Percentiles rank a stretch among this genome's conserved stretches.
phyloP scores from a whole-genome alignment of 2,113 vertebrate species.

The Hippolais icterina region DNA sequence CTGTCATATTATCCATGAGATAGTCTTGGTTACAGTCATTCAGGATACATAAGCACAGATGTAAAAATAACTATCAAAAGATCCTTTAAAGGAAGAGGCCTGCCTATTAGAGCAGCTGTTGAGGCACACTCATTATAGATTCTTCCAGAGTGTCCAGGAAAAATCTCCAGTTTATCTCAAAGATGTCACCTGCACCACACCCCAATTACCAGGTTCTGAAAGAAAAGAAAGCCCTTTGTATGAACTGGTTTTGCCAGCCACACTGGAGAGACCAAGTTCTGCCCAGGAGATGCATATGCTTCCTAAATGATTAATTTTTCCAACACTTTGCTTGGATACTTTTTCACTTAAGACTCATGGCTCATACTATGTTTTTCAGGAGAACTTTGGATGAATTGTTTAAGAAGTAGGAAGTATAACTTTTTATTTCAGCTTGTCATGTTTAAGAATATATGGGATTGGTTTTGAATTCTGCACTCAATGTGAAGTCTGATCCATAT shows the following conservation, averaged over 20 bases:
- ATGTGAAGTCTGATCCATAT: neutral
- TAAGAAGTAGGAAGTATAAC: neutral
- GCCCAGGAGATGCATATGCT: neutral
- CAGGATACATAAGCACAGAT: neutral
- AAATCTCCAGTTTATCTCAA: neutral
- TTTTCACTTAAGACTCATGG: neutral
- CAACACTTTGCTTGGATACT: neutral
- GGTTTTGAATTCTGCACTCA: neutral
- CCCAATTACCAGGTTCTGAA: neutral
- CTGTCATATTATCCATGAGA: neutral
- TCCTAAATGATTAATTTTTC: neutral
- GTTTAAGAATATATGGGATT: neutral
- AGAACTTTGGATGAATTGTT: neutral
- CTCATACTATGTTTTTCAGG: neutral
- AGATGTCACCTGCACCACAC: neutral
- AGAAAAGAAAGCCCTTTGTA: neutral
- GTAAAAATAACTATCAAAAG: neutral
- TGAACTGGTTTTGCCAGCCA: neutral
- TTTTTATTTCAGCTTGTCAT: neutral
- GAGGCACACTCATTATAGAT: neutral
- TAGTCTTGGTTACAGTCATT: neutral
- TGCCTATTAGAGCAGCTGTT: neutral
- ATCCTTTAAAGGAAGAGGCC: neutral
- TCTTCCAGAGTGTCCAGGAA: neutral
- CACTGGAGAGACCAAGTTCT: neutral